Evolutionary conservation across 2,113 vertebrate species (phyloP), one percentile per base, ranked within the genome.

Genomic region (Oncorhynchus masou): DNA sequence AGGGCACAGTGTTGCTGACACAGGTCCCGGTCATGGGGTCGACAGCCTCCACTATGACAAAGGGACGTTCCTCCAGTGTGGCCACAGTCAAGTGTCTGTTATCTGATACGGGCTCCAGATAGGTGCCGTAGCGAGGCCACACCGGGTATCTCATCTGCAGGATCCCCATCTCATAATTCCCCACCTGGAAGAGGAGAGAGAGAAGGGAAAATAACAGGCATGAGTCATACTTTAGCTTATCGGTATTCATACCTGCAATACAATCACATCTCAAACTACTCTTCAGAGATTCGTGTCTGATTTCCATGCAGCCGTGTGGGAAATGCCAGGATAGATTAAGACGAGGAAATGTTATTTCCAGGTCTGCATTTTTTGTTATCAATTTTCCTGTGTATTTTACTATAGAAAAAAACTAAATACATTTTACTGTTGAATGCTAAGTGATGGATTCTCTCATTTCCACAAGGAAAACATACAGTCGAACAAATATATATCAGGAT

Each of bases 111-210:
- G 95, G 96, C 90, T 99, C 95, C 88, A 97, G 87, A 87, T 94
- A 95, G 68, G 94, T 92, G 16, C 97, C 96, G 0, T 96, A 99
- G 19, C 98, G 95, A 1, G 98, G 98, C 98, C 98, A 99, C 68
- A 99, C 97, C 0, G 98, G 97, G 84, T 99, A 98, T 80, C 98
- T 94, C 96, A 97, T 98, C 83, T 96, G 95, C 75, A 99, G 94
- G 86, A 99, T 92, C 3, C 97, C 96, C 12, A 86, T 94, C 83
- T 97, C 96, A 79, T 94, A 99, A 82, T 91, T 96, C 68, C 98
- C 98, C 85, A 99, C 98, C 98, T 99, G 91, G 54, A 24, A 4
- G 34, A 39, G 15, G 24, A 2, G 39, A 5, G 29, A 16, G n/a
- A 45, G 25, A 24, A 13, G 57, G n/a, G 68, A 12, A 11, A 20